Conservation (phyloP, 2,113 vertebrate species). For the Ifrita kowaldi region DNA sequence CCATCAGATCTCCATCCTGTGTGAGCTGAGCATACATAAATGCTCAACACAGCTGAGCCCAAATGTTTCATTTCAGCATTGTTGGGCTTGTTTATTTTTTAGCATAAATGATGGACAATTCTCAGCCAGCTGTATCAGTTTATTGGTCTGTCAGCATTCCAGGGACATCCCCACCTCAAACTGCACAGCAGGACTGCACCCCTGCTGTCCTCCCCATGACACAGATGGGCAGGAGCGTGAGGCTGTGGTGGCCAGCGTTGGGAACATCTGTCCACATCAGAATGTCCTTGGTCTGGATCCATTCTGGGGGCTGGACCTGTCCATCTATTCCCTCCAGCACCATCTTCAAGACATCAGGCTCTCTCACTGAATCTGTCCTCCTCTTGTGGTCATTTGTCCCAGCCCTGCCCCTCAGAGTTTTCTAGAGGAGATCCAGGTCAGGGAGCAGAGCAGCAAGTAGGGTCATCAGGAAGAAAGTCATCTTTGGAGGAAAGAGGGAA, state of each 20-base stretch:
- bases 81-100: background rate
- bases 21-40: background rate
- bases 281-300: background rate
- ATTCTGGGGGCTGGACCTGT: background rate
- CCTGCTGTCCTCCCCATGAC: background rate
- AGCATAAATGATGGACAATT: background rate
- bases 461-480: background rate
- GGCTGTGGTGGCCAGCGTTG: rapidly evolving
- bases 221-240: background rate
- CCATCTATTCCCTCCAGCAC: background rate
- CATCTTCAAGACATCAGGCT: background rate
- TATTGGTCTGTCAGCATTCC: background rate
- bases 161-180: background rate
- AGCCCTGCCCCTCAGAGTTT: background rate
- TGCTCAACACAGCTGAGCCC: background rate
- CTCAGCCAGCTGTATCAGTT: background rate
- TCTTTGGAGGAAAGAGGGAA: background rate
- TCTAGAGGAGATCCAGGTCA: background rate
- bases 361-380: background rate
- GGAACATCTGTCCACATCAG: background rate
- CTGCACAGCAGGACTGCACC: background rate
- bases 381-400: background rate
- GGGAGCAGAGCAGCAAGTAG: background rate
- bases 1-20: background rate
- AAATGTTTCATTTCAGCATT: background rate